Evolutionary conservation across 2,888 invertebrate genomes (phyloP).

Genomic region (Nymphalis urticae): DNA sequence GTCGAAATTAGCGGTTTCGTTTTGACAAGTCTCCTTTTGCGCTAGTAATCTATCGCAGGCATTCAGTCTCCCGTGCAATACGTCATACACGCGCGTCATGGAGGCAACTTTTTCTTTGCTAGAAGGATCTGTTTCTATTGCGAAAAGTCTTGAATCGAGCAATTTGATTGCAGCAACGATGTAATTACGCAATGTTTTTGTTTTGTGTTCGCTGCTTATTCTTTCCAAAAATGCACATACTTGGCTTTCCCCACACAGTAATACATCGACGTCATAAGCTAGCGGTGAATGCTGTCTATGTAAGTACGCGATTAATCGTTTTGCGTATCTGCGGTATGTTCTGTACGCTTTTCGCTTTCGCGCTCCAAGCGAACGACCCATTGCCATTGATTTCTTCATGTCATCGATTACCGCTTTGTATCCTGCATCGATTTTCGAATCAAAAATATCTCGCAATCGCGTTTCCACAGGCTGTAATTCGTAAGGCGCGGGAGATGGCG

Average conservation of each 20-base stretch:
- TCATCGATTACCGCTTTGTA: slow-evolving; percentile 80
- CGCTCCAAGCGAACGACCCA: slow-evolving; percentile 73
- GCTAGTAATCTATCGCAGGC: slow-evolving; percentile 72
- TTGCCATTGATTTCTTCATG: slow-evolving; percentile 80
- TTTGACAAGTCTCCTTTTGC: slow-evolving; percentile 59
- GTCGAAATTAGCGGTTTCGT: slow-evolving; percentile 58
- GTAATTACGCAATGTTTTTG: slow-evolving; percentile 76
- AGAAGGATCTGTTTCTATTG: slow-evolving; percentile 75
- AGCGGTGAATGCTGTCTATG: slow-evolving; percentile 77
- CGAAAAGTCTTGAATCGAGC: slow-evolving; percentile 74
- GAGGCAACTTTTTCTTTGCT: slow-evolving; percentile 78
- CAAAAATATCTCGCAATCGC: slow-evolving; percentile 73
- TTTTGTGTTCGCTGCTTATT: slow-evolving; percentile 73
- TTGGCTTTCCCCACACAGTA: slow-evolving; percentile 74
- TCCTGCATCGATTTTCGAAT: slow-evolving; percentile 78
- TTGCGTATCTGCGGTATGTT: slow-evolving; percentile 76
- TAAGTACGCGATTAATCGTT: slow-evolving; percentile 72
- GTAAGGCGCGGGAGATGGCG: slow-evolving; percentile 73
- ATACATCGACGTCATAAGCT: slow-evolving; percentile 76
- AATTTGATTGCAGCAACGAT: slow-evolving; percentile 77
- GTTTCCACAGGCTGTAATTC: slow-evolving; percentile 74
- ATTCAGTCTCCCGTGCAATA: slow-evolving; percentile 69
- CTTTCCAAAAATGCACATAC: slow-evolving; percentile 75
- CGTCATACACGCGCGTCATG: slow-evolving; percentile 75
- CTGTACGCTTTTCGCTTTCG: slow-evolving; percentile 76